Conservation (phyloP, 1,140 invertebrate genomes). For the Mesaphorura yosii region DNA sequence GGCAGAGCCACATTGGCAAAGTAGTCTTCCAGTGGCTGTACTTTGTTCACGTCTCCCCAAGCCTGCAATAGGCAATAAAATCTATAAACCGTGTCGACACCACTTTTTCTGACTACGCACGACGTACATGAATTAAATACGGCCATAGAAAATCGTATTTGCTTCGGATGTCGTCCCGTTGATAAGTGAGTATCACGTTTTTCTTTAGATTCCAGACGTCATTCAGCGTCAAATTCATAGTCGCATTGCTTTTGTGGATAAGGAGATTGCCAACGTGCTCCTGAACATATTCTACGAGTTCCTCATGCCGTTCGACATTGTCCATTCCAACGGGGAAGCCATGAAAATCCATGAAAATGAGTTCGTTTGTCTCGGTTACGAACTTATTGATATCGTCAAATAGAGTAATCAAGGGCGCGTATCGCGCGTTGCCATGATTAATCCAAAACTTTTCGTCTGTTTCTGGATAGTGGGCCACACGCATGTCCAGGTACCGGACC, state of each 20-base stretch:
- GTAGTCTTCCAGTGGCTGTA: conserved; percentile 17
- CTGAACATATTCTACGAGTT: conserved; percentile 15
- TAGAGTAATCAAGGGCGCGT: conserved; percentile 49
- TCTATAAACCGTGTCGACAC: too few relatives aligned
- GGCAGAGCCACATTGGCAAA: conserved; percentile 7
- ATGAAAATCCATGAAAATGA: conserved; percentile 51
- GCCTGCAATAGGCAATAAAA: conserved; percentile 14
- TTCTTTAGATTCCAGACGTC: conserved; percentile 23
- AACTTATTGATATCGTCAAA: conserved; percentile 52
- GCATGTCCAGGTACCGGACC: conserved; percentile 47
- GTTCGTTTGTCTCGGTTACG: conserved; percentile 48
- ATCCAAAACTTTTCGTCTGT: conserved; percentile 48
- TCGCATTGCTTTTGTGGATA: conserved; percentile 10
- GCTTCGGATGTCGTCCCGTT: conserved; percentile 9
- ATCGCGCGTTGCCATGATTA: conserved; percentile 55
- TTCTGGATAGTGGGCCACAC: conserved; percentile 43
- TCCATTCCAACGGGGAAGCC: conserved; percentile 40
- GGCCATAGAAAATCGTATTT: conserved; percentile 23
- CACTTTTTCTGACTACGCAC: too few relatives aligned
- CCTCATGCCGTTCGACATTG: conserved; percentile 1
- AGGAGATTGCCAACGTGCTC: conserved; percentile 9
- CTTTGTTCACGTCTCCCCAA: conserved; percentile 22
- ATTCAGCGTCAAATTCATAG: conserved; percentile 16
- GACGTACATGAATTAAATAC: conserved; percentile 20
- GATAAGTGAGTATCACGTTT: conserved; percentile 31